Percentiles rank a stretch among this genome's conserved stretches.
Conservation (phyloP, 2,888 invertebrate genomes). For the Caenorhabditis doughertyi region DNA sequence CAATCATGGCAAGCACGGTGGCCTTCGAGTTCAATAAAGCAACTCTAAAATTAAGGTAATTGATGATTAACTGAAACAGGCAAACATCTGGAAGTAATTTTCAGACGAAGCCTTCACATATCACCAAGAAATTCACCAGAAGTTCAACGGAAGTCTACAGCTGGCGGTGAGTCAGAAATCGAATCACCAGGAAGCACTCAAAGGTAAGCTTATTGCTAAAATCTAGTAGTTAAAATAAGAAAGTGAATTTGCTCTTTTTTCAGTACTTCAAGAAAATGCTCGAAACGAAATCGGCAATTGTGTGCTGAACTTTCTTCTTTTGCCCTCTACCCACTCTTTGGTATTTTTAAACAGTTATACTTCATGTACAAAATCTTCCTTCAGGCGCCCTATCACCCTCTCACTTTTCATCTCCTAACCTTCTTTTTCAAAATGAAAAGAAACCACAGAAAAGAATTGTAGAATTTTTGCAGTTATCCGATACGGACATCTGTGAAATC, state of each 20-base stretch:
- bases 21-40: conserved; percentile 66
- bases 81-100: not conserved
- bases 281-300: conserved; percentile 47
- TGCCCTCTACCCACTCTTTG: conserved; percentile 63
- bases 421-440: conserved; percentile 55
- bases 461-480: conserved; percentile 32
- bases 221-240: not conserved
- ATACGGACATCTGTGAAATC: conserved; percentile 42
- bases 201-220: conserved; percentile 30
- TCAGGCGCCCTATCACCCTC: conserved; percentile 60
- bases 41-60: conserved; percentile 58
- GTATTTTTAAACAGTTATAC: not conserved
- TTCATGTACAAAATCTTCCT: not conserved
- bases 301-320: conserved; percentile 66
- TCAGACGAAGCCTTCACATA: conserved; percentile 57
- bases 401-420: conserved; percentile 63
- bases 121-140: conserved; percentile 55
- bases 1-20: conserved; percentile 63
- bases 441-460: conserved; percentile 10
- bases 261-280: conserved; percentile 49
- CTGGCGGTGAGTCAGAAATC: conserved; percentile 15
- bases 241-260: conserved; percentile 3
- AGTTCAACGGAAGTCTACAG: conserved; percentile 30
- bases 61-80: not conserved
- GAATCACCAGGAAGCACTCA: conserved; percentile 48